Percentiles rank a stretch among this genome's conserved stretches.
Conservation (phyloP, 2,113 vertebrate species). For the Tretioscincus oriximinensis region DNA sequence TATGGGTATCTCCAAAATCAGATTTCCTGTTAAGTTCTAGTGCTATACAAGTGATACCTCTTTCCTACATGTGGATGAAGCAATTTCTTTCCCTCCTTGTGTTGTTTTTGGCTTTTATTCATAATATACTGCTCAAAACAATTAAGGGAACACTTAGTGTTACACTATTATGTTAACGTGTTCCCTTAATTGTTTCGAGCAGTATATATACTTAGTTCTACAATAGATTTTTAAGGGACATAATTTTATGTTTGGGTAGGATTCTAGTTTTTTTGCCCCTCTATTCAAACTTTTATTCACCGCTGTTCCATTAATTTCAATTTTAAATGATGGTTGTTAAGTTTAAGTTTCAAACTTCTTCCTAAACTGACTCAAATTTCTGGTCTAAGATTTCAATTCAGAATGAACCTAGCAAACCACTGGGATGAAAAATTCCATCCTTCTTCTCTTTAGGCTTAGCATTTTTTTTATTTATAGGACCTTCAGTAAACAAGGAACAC, state of each 20-base stretch:
- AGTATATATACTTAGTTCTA: background rate
- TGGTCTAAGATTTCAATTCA: background rate
- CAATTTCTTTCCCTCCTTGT: too few relatives aligned
- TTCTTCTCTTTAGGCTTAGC: background rate
- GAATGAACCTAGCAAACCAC: background rate
- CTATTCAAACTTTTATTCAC: background rate
- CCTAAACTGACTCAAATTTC: background rate
- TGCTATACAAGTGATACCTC: too few relatives aligned
- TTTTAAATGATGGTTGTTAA: background rate
- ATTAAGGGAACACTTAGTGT: too few relatives aligned
- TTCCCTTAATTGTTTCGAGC: too few relatives aligned
- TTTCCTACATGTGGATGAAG: too few relatives aligned
- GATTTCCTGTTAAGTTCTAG: too few relatives aligned
- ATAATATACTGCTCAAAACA: too few relatives aligned
- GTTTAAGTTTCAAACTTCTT: background rate
- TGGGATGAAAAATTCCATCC: too few relatives aligned
- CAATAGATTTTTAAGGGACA: background rate
- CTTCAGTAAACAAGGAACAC: background rate
- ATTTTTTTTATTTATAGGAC: background rate
- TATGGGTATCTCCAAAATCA: too few relatives aligned
- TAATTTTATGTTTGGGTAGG: background rate
- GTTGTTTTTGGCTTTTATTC: background rate
- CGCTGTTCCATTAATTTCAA: background rate
- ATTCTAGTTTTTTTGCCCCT: background rate
- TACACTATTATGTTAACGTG: too few relatives aligned